Percentiles rank a stretch among this genome's conserved stretches.
Conservation (phyloP, 2,113 vertebrate species). For the Passer domesticus region DNA sequence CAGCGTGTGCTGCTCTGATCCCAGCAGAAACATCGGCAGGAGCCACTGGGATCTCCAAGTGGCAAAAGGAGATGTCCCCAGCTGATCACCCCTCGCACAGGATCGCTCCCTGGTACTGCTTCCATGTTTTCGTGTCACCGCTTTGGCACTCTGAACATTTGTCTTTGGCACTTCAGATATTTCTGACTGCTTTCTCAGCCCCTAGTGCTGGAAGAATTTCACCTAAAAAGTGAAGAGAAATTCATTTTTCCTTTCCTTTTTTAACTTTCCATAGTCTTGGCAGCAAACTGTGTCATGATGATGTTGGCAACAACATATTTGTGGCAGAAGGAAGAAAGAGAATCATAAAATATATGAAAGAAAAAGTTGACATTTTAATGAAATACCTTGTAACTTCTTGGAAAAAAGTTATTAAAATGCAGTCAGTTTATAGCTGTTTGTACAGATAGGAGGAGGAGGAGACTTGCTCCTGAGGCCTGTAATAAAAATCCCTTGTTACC, state of each 20-base stretch:
- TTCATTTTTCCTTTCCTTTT: conserved; percentile 49
- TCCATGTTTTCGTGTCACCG: not conserved
- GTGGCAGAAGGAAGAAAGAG: conserved; percentile 66
- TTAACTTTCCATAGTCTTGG: conserved; percentile 62
- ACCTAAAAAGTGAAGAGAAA: conserved; percentile 54
- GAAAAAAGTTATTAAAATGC: conserved; percentile 51
- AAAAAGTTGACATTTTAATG: conserved; percentile 67
- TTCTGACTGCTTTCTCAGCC: conserved; percentile 63
- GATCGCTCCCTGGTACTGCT: not conserved
- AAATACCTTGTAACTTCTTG: conserved; percentile 60
- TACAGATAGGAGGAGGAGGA: not conserved
- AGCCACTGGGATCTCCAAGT: not conserved
- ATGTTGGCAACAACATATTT: conserved; percentile 68
- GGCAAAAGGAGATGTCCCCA: not conserved
- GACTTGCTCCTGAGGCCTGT: not conserved
- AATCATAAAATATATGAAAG: conserved; percentile 58
- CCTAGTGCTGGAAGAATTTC: conserved; percentile 49
- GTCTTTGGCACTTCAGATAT: conserved; percentile 56
- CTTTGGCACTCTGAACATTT: conserved; percentile 7
- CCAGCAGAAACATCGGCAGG: not conserved
- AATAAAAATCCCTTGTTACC: not conserved
- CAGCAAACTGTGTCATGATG: conserved; percentile 63
- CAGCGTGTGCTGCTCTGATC: not conserved
- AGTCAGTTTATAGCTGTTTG: conserved; percentile 15
- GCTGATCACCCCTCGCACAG: not conserved